phyloP scores from a whole-genome alignment of 2,113 vertebrate genomes.

The Rana temporaria region DNA sequence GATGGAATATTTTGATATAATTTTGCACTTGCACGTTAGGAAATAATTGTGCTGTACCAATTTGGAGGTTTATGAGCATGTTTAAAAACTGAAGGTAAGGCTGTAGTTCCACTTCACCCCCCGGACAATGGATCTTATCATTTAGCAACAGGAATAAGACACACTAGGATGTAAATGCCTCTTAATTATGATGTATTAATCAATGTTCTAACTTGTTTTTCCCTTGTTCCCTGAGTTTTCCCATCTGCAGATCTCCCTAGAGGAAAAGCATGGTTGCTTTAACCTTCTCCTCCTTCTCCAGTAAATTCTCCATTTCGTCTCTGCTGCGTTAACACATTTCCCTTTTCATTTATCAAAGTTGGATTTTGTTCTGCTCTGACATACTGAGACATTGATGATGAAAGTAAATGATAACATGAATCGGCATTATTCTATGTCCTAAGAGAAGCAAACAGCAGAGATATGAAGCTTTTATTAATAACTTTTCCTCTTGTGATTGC shows the following conservation, averaged over 20 bases:
- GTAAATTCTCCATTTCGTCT: slow-evolving; percentile 1
- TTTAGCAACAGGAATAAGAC: too few species aligned
- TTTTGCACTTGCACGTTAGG: too few species aligned
- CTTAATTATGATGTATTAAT: too few species aligned
- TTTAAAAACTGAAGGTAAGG: too few species aligned
- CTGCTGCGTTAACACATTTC: slow-evolving; percentile 13
- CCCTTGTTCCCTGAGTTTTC: background rate
- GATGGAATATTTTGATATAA: too few species aligned
- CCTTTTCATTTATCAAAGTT: slow-evolving; percentile 1
- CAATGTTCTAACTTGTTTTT: background rate
- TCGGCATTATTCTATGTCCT: slow-evolving; percentile 5
- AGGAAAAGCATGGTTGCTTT: background rate
- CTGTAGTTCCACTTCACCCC: too few species aligned
- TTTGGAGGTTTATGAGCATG: too few species aligned
- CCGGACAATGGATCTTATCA: too few species aligned
- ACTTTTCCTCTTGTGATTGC: slow-evolving; percentile 2
- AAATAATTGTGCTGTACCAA: too few species aligned
- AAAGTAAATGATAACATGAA: slow-evolving; percentile 42
- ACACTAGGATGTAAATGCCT: too few species aligned
- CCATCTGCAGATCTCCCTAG: background rate
- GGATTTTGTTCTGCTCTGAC: background rate
- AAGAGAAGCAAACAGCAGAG: slow-evolving; percentile 2
- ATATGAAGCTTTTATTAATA: slow-evolving; percentile 25
- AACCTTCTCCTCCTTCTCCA: slow-evolving; percentile 5
- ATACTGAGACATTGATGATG: slow-evolving; percentile 4